phyloP scores from a whole-genome alignment of 2,797 vertebrate genomes.

The Sternarchorhynchus goeldii region DNA sequence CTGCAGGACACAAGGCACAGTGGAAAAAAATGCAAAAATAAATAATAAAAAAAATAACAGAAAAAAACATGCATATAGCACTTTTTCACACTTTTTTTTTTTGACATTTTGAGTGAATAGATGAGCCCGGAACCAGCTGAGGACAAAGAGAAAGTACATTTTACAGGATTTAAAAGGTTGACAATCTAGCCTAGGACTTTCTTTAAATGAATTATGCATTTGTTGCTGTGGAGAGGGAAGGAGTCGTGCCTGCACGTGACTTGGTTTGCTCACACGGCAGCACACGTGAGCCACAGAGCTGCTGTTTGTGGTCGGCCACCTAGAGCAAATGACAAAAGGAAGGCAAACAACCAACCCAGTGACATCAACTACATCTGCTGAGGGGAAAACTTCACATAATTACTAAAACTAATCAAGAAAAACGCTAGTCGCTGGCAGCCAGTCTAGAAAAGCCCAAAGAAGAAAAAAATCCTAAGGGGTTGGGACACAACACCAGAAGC shows the following conservation, averaged over 20 bases:
- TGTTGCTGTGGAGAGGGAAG: background rate
- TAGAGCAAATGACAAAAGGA: slow-evolving; percentile 12
- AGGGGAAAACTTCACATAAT: slow-evolving; percentile 11
- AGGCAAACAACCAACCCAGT: slow-evolving; percentile 21
- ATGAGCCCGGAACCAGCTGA: background rate
- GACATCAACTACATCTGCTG: background rate
- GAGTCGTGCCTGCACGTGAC: background rate
- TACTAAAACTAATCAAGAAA: background rate
- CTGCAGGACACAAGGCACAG: slow-evolving; percentile 90
- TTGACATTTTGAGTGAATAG: slow-evolving; percentile 22
- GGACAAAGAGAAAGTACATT: background rate
- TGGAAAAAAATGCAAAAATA: slow-evolving; percentile 94
- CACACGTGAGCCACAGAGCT: slow-evolving; percentile 19
- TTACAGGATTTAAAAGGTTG: background rate
- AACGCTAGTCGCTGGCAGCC: background rate
- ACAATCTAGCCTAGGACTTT: background rate
- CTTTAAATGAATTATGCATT: background rate
- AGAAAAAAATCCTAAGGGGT: background rate
- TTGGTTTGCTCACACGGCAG: background rate
- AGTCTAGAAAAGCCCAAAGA: background rate
- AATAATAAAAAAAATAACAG: slow-evolving; percentile 91
- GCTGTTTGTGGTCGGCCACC: slow-evolving; percentile 1
- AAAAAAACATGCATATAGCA: slow-evolving; percentile 71
- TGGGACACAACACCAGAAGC: slow-evolving; percentile 18
- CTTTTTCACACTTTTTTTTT: background rate